A percentile compares a stretch with the other conserved stretches of the same genome.
These are phyloP conservation scores for Ennomos fuscantarius DNA, from an alignment of 2,888 invertebrate genomes.

Conservation along the genomic window DNA sequence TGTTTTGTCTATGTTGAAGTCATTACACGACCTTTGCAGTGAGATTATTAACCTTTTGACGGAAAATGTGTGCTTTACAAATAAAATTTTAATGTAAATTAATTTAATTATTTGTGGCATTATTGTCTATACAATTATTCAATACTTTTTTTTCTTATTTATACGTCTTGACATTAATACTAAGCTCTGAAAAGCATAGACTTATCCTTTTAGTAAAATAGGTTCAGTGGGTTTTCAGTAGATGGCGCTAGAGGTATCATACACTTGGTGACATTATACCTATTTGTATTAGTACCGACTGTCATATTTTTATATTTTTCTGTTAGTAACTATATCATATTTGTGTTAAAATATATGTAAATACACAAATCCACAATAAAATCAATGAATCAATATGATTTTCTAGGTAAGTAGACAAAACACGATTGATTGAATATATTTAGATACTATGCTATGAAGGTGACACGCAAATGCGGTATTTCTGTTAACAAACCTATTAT, in stretches of 20 bases:
- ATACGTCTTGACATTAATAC: no score
- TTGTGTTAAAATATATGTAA: no score
- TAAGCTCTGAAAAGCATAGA: background rate
- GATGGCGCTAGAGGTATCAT: conserved; percentile 33
- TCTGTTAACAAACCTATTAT: conserved; percentile 16
- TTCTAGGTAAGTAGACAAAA: no score
- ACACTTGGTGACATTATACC: background rate
- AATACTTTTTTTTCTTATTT: no score
- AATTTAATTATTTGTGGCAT: conserved; percentile 11
- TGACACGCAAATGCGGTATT: conserved; percentile 29
- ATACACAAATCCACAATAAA: conserved; percentile 1
- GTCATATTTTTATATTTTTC: no score
- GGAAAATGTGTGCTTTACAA: conserved; percentile 39
- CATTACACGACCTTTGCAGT: conserved; percentile 45
- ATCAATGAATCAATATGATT: background rate
- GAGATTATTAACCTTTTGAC: conserved; percentile 53
- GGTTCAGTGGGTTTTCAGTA: conserved; percentile 9
- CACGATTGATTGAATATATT: conserved; percentile 13
- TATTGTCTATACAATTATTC: no score
- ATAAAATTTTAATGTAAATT: conserved; percentile 2
- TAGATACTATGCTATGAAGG: conserved; percentile 4
- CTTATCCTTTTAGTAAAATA: background rate
- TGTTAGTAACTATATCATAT: no score
- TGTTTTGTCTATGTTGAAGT: conserved; percentile 40
- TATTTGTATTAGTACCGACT: no score